Conservation (phyloP, 2,113 vertebrate genomes). For the Montifringilla adamsi region DNA sequence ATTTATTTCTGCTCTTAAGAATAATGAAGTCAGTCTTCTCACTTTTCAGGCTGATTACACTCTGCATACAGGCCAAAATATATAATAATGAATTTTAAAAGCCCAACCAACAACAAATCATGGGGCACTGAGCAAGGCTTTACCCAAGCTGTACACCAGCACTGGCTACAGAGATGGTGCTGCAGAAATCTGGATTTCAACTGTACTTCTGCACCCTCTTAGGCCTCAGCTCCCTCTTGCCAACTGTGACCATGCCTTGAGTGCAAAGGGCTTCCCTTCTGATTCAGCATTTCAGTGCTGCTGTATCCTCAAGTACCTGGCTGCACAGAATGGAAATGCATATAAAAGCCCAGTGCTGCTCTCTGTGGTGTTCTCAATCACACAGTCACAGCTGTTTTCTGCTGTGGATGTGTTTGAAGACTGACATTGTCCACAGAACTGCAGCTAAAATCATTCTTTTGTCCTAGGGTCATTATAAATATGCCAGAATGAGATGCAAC, state of each 20-base stretch:
- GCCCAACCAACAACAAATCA: not conserved
- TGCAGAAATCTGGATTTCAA: not conserved
- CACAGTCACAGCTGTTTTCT: not conserved
- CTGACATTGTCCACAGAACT: not conserved
- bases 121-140: not conserved
- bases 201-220: not conserved
- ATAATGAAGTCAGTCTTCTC: not conserved
- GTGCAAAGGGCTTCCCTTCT: not conserved
- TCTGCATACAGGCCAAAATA: not conserved
- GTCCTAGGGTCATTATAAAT: not conserved
- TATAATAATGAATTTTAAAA: not conserved
- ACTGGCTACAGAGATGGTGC: not conserved
- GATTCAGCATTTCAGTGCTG: not conserved
- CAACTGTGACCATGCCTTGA: fast-evolving
- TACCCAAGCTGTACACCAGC: not conserved
- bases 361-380: not conserved
- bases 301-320: not conserved
- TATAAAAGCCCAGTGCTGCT: not conserved
- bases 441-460: not conserved
- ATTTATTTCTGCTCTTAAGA: not conserved
- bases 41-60: not conserved
- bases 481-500: not conserved
- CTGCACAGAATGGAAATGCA: not conserved
- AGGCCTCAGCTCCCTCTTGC: not conserved
- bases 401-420: not conserved